Base-by-base conservation (phyloP, 2,888 invertebrate species). In the Ennomos quercinarius region DNA sequence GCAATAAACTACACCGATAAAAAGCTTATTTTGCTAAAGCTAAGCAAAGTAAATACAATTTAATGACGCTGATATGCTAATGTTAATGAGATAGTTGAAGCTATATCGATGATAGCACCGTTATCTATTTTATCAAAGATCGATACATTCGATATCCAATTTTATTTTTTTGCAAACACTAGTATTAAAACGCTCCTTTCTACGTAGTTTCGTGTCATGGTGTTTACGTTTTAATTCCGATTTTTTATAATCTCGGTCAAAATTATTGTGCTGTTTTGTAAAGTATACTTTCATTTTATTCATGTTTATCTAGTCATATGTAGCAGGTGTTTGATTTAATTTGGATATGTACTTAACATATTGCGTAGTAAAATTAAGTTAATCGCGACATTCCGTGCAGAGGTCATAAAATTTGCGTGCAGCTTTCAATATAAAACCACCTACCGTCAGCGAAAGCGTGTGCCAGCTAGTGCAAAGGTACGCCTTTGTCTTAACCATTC, bases 351-450 rank as follows among this genome's bases (percentile, higher is more conserved):
- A 5, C 27, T 27, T 27, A 27, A 27, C 27, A 27, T 43, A 45
- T 47, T 41, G 41, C n/a, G 12, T 36, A 54, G 34, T 34, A 8
- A 13, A 51, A n/a, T 47, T 12, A 35, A 39, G 34, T 45, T 35
- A 42, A 48, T 50, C 35, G 40, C 60, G 66, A 60, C 36, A 48
- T 66, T 51, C 52, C 53, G 46, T 57, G 61, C 58, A 63, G 42
- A 60, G 58, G 37, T 46, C 42, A 42, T 50, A 67, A 64, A 67
- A 51, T 11, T 74, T 42, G 74, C 76, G 73, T 75, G 74, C 58
- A 51, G 10, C 13, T 51, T 27, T 53, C 56, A 45, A 69, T 71
- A 72, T 17, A 68, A 68, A 56, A 57, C 52, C 13, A 36, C 51
- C 56, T 46, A 37, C 27, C n/a, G 17, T 50, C 35, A 10, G 49